Evolutionary conservation across 2,888 invertebrate species (phyloP), one percentile per base, ranked within the genome.

Genomic region (Nycteola revayana): DNA sequence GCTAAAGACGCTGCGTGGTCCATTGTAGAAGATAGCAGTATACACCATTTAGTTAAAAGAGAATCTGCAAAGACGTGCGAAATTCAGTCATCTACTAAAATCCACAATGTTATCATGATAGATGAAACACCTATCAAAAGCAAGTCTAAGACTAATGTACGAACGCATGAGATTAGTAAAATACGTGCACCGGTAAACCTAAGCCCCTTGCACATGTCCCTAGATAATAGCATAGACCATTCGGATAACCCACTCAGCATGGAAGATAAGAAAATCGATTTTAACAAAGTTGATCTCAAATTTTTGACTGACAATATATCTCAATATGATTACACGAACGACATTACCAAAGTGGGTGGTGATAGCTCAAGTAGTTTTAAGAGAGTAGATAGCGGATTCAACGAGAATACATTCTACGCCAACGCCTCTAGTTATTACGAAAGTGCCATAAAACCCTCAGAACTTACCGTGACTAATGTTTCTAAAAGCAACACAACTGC

Each of bases 371-470:
- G 62, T 49, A 83, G 77, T 44, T 80, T 84, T 60, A 87, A 83
- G 58, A 74, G 75, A 65, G 57, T 82, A 8, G 85, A 86, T 37
- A 89, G 88, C 45, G 89, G 88, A 6, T 87, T 80, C 40, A 84
- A 82, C 38, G 89, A 89, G 36, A 80, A 84, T 28, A 85, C 84
- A 3, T 85, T 83, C 37, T 85, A 76, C 56, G 65, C 67, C 4
- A 83, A 82, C 48, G 80, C 79, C 23, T 85, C 85, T 54, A 86
- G 87, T 71, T 86, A 86, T 48, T 87, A 87, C 36, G 85, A 86
- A 61, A 84, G 87, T 77, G 84, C 86, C 75, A 87, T 87, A 80
- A 86, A 85, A 64, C 85, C 85, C 20, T 86, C 86, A n/a, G 87
- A 86, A 57, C 50, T 87, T 46, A 87, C 86, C 10, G 74, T 85